Percentiles rank a stretch among this genome's conserved stretches.
These are phyloP conservation scores for Callorhinus ursinus DNA, from an alignment of 2,113 vertebrate species.

Conservation along the genomic window DNA sequence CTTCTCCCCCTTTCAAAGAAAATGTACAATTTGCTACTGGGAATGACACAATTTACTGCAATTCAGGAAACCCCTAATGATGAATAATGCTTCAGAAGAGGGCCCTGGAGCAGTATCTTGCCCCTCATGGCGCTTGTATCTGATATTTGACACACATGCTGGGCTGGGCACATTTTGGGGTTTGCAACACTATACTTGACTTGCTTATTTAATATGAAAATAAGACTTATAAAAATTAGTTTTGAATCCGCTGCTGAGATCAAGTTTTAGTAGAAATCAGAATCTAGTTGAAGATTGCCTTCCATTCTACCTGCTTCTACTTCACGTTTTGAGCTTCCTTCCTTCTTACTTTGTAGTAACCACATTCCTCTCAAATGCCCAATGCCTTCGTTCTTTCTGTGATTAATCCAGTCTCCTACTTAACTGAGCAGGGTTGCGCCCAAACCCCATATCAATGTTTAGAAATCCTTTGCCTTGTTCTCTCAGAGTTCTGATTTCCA, in stretches of 20 bases:
- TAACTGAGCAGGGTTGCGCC: background rate
- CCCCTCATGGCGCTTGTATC: background rate
- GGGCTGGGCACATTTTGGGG: background rate
- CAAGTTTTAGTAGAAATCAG: background rate
- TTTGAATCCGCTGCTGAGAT: background rate
- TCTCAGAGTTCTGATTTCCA: background rate
- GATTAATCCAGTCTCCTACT: background rate
- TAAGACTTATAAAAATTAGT: background rate
- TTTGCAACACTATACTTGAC: background rate
- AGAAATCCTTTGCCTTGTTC: background rate
- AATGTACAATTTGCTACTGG: conserved; percentile 23
- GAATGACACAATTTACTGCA: conserved; percentile 45
- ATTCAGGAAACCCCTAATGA: background rate
- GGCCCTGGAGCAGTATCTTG: background rate
- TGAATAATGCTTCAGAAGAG: conserved; percentile 14
- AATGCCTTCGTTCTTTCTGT: background rate
- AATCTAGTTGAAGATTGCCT: background rate
- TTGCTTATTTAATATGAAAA: conserved; percentile 33
- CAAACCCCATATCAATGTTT: background rate
- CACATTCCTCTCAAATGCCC: background rate
- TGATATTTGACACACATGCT: background rate
- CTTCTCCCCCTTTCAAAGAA: background rate
- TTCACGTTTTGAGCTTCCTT: background rate
- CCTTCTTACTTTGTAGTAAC: background rate
- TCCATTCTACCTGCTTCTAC: background rate